A percentile compares a stretch with the other conserved stretches of the same genome.
phyloP scores from a whole-genome alignment of 2,113 vertebrate species.

The Brachypodius melanocephalos region DNA sequence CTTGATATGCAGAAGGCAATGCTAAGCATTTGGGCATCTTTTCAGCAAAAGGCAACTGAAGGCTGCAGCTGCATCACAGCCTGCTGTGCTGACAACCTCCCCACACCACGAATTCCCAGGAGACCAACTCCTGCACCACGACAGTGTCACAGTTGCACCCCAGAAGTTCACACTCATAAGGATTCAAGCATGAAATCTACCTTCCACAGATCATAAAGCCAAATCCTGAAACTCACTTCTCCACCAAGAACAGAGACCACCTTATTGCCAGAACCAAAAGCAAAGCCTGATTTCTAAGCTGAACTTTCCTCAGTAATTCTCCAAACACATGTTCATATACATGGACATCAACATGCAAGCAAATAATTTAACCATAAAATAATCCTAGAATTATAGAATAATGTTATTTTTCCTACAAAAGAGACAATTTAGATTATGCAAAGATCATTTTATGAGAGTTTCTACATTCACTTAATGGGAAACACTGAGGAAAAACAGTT shows the following conservation, averaged over 20 bases:
- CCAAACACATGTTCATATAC: fast-evolving
- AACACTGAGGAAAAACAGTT: neutral
- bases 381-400: neutral
- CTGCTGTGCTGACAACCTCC: neutral
- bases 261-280: neutral
- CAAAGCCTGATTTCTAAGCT: neutral
- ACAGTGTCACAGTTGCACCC: neutral
- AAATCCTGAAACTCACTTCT: neutral
- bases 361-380: neutral
- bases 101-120: neutral
- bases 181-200: neutral
- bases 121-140: fast-evolving
- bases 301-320: neutral
- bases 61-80: neutral
- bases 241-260: neutral
- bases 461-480: neutral
- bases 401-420: neutral
- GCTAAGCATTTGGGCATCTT: neutral
- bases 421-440: neutral
- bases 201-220: neutral
- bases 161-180: neutral
- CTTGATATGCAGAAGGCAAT: neutral
- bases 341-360: neutral
- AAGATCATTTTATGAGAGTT: neutral
- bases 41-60: neutral